Base-by-base conservation (phyloP, 2,113 vertebrate species). In the Scytalopus superciliaris region DNA sequence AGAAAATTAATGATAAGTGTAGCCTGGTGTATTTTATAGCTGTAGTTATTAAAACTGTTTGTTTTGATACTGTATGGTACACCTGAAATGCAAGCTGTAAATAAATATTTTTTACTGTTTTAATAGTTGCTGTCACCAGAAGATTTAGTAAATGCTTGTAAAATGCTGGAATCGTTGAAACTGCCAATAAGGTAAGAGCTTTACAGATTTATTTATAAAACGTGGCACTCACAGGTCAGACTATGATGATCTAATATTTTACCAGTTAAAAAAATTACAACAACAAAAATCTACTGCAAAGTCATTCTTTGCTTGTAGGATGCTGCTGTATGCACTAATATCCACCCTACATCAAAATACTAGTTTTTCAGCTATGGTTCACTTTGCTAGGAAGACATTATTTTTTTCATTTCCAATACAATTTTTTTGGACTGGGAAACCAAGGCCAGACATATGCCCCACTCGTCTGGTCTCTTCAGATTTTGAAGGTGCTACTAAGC, bases 131-230 rank as follows among this genome's bases (percentile, higher is more conserved):
- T 98, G 75, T 98, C 98, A 39, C 98, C 99, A 45, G 99, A 99
- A 97, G 99, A 99, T 97, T 97, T 99, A 96, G 98, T 99, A 73
- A 99, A 99, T 60, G 98, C 99, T 1, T 99, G 99, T 96, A 99
- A 99, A 98, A 98, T 99, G 98, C 98, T 99, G 95, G 99, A 99
- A 94, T 98, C 98, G 0, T 95, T 99, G 94, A 99, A 99, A 86
- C 97, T 99, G 40, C 99, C 99, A 11, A 66, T 99, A 89, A 99
- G 99, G 99, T 99, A 97, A 98, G 93, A 94, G 25, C 39, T 60
- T 64, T 89, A 49, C 39, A 37, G 37, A 3, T 23, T 35, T 39
- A 28, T 60, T 67, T 79, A n/a, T 69, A 39, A 72, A 62, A 30
- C 9, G 4, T 22, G 13, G 14, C 28, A 30, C 7, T 86, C 4